phyloP scores from a whole-genome alignment of 2,888 invertebrate species.

The Pristionchus maxplancki region DNA sequence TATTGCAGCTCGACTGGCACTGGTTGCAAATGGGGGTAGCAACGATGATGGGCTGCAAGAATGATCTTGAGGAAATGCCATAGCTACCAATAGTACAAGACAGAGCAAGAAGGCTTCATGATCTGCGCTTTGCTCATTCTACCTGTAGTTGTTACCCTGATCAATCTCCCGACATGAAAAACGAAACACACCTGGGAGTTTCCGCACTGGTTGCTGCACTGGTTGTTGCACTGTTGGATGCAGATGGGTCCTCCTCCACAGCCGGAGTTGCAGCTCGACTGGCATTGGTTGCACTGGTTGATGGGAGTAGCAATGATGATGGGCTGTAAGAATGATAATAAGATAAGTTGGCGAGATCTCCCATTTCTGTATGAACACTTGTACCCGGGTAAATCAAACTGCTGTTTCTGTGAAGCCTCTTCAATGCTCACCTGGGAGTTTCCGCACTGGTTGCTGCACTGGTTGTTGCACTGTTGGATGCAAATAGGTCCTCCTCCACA shows the following conservation, averaged over 20 bases:
- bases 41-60: neutral
- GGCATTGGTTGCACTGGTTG: constrained; percentile 56
- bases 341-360: neutral
- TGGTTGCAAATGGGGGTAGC: constrained; percentile 42
- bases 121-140: too few relatives aligned
- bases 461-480: constrained; percentile 38
- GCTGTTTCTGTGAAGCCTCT: too few relatives aligned
- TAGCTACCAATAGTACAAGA: too few relatives aligned
- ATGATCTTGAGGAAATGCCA: accelerated
- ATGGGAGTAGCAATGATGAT: neutral
- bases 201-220: constrained; percentile 34
- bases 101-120: too few relatives aligned
- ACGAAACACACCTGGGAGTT: too few relatives aligned
- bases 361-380: too few relatives aligned
- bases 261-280: constrained; percentile 58
- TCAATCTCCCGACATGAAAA: too few relatives aligned
- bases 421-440: neutral
- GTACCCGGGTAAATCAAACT: too few relatives aligned
- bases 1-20: constrained; percentile 62
- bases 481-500: constrained; percentile 50
- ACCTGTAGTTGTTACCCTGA: too few relatives aligned
- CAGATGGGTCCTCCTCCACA: constrained; percentile 52
- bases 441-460: constrained; percentile 13
- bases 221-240: constrained; percentile 38
- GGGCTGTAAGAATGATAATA: neutral